phyloP scores from a whole-genome alignment of 2,888 invertebrate species.

The Dasypolia templi region DNA sequence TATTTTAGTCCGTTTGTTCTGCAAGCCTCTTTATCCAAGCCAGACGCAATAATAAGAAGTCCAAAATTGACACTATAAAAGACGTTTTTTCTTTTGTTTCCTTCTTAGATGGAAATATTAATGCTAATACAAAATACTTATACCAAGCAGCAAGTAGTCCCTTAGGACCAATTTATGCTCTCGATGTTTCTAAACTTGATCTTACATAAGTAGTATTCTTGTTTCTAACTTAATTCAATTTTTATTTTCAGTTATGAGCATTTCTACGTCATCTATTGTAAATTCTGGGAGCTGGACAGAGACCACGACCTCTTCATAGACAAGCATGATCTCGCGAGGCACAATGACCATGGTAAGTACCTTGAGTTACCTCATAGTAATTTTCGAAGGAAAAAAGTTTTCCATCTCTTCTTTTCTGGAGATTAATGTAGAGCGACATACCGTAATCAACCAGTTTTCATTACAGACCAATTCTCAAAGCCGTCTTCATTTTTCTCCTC shows the following conservation, averaged over 20 bases:
- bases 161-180: not conserved
- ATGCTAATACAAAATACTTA: not conserved
- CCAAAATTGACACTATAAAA: too few relatives aligned
- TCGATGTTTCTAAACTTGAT: not conserved
- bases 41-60: not conserved
- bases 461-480: too few relatives aligned
- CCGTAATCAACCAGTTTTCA: not conserved
- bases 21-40: not conserved
- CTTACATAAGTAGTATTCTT: not conserved
- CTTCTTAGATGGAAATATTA: not conserved
- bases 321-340: constrained; percentile 97
- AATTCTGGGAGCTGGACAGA: constrained; percentile 99
- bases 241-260: constrained; percentile 98
- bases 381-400: not conserved
- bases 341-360: constrained; percentile 97
- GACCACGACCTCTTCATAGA: constrained; percentile 99
- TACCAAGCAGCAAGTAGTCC: not conserved
- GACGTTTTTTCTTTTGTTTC: not conserved
- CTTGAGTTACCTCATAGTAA: not conserved
- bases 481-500: not conserved
- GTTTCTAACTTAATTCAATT: not conserved
- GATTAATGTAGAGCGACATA: not conserved
- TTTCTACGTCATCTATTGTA: constrained; percentile 99
- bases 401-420: not conserved
- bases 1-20: not conserved